Percentiles rank a stretch among this genome's conserved stretches.
Conservation (phyloP, 2,888 invertebrate species). For the Thalpophila matura region DNA sequence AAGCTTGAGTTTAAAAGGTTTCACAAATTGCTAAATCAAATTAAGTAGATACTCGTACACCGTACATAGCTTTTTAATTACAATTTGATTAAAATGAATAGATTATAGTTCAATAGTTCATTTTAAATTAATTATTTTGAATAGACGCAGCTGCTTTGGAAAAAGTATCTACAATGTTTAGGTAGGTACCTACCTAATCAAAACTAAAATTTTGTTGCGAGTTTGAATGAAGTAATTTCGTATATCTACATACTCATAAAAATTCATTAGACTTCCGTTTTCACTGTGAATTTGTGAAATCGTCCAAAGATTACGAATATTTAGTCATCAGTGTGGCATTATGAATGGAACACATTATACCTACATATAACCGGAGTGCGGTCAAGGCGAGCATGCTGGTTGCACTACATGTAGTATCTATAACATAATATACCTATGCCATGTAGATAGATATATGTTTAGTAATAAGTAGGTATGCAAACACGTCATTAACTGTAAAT, state of each 20-base stretch:
- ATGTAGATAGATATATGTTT: slow-evolving; percentile 35
- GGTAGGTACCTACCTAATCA: not conserved
- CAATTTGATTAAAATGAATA: not conserved
- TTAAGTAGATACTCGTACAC: not conserved
- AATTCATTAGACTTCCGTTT: slow-evolving; percentile 55
- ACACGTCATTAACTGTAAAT: slow-evolving; percentile 41
- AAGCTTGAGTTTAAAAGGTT: not conserved
- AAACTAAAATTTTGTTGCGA: not conserved
- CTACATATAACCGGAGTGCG: slow-evolving; percentile 75
- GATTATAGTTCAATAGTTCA: not conserved
- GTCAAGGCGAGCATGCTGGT: slow-evolving; percentile 85
- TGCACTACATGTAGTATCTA: slow-evolving; percentile 68
- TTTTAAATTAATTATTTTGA: not conserved
- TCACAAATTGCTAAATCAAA: not conserved
- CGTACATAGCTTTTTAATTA: not conserved
- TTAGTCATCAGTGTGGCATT: slow-evolving; percentile 67
- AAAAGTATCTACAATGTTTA: no score
- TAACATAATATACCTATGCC: slow-evolving; percentile 58
- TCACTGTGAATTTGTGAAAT: slow-evolving; percentile 49
- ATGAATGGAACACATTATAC: slow-evolving; percentile 81
- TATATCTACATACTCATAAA: slow-evolving; percentile 1
- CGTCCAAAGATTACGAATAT: slow-evolving; percentile 59
- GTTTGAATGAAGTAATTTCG: slow-evolving; percentile 22
- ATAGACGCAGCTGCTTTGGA: not conserved
- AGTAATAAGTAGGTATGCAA: slow-evolving; percentile 28